phyloP scores from a whole-genome alignment of 2,888 invertebrate genomes.

The Nebria salina region DNA sequence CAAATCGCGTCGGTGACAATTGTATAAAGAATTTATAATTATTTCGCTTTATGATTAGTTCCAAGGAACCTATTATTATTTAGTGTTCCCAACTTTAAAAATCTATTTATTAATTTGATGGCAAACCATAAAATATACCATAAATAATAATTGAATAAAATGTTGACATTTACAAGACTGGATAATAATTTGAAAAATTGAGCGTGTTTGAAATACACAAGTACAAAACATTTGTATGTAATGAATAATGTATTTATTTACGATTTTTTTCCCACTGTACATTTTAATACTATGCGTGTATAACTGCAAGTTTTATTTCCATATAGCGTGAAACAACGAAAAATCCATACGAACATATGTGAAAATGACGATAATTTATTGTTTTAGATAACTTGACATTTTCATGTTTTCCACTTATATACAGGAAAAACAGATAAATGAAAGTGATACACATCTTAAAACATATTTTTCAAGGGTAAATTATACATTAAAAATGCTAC shows the following conservation, averaged over 20 bases:
- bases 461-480: constrained; percentile 1
- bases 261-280: background rate
- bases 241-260: background rate
- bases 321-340: background rate
- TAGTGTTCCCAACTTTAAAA: no score
- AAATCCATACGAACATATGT: background rate
- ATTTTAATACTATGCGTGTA: background rate
- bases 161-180: background rate
- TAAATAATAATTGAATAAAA: background rate
- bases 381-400: background rate
- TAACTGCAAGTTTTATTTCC: background rate
- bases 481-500: background rate
- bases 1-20: background rate
- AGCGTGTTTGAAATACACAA: background rate
- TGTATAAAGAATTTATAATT: background rate
- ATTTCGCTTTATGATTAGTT: background rate
- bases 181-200: background rate
- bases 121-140: no score
- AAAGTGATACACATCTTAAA: background rate
- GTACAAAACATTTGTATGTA: background rate
- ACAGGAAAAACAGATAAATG: background rate
- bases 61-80: background rate
- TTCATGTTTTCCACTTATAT: background rate
- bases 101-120: no score
- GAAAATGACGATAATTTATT: background rate